phyloP scores from a whole-genome alignment of 2,113 vertebrate species.

The Oryzias javanicus region DNA sequence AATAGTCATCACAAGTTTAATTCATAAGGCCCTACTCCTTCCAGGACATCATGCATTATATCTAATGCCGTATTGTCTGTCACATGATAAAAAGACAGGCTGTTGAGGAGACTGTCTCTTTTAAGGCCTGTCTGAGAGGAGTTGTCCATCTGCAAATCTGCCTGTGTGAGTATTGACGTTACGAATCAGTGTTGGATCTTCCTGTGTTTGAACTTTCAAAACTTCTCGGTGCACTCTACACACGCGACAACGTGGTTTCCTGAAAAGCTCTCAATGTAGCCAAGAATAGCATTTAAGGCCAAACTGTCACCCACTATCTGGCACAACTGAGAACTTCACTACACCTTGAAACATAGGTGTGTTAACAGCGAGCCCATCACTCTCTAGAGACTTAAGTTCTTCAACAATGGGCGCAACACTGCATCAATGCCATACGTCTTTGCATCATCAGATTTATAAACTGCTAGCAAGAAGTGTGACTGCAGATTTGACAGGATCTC shows the following conservation, averaged over 20 bases:
- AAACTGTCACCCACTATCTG: slow-evolving; percentile 2
- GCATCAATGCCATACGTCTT: not conserved
- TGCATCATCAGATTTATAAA: not conserved
- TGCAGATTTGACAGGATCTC: not conserved
- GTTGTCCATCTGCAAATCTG: not conserved
- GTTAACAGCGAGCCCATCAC: not conserved
- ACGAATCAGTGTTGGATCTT: not conserved
- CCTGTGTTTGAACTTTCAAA: not conserved
- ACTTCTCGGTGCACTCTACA: not conserved
- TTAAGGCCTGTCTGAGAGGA: slow-evolving; percentile 6
- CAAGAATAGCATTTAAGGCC: not conserved
- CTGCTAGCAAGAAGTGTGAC: not conserved
- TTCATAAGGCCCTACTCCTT: slow-evolving; percentile 1
- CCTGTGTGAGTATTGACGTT: not conserved
- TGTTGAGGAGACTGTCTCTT: slow-evolving; percentile 4
- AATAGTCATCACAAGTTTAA: slow-evolving; percentile 2
- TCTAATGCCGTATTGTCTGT: not conserved
- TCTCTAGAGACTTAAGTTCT: not conserved
- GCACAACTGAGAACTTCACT: not conserved
- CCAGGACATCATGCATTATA: slow-evolving; percentile 5
- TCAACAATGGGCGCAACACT: not conserved
- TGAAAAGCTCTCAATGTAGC: slow-evolving; percentile 2
- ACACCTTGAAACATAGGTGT: slow-evolving; percentile 2
- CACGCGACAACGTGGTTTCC: not conserved
- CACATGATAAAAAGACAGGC: not conserved